Evolutionary conservation across 2,797 vertebrate genomes (phyloP).

Genomic region (Muraenolepis orangiensis): DNA sequence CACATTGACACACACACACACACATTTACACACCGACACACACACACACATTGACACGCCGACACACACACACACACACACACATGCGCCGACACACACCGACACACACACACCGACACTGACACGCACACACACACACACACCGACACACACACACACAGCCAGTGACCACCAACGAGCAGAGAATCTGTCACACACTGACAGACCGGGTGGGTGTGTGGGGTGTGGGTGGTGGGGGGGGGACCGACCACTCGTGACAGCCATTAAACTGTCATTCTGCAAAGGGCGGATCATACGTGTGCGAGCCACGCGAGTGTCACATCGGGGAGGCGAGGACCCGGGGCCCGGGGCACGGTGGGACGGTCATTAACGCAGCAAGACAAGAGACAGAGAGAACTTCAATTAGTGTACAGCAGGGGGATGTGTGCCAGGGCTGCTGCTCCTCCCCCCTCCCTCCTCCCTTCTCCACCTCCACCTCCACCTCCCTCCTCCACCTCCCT

Average conservation of each 20-base stretch:
- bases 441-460: too few relatives aligned
- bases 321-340: too few relatives aligned
- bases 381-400: slow-evolving; percentile 38
- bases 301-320: too few relatives aligned
- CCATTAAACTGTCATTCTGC: slow-evolving; percentile 55
- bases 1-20: neutral
- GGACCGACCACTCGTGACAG: slow-evolving; percentile 18
- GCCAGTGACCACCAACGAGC: slow-evolving; percentile 17
- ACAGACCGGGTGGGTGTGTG: neutral
- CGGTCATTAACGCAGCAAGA: slow-evolving; percentile 56
- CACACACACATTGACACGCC: too few relatives aligned
- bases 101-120: slow-evolving; percentile 19
- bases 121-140: too few relatives aligned
- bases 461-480: too few relatives aligned
- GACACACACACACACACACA: too few relatives aligned
- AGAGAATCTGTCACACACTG: slow-evolving; percentile 28
- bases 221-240: neutral
- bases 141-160: neutral
- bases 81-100: neutral
- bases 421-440: neutral
- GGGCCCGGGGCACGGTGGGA: slow-evolving; percentile 12
- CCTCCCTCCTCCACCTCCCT: too few relatives aligned
- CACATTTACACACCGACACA: neutral
- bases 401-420: slow-evolving; percentile 57
- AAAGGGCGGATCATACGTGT: slow-evolving; percentile 7